These are phyloP conservation scores for Drosophila neotestacea DNA, from an alignment of 2,888 invertebrate genomes.

Conservation along the genomic window DNA sequence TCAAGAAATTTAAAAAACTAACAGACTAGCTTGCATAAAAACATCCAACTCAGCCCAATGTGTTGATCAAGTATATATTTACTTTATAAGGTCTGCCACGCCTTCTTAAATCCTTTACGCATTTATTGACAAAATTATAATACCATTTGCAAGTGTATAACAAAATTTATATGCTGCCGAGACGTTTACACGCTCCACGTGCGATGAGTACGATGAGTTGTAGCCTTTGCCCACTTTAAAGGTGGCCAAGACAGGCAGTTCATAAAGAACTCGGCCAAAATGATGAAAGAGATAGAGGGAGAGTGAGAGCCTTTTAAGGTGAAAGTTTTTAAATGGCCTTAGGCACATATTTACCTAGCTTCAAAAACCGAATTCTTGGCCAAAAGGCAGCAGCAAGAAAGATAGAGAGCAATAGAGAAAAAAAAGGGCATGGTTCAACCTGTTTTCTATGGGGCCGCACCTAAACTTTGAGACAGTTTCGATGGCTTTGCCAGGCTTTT, in stretches of 20 bases:
- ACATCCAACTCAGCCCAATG: background rate
- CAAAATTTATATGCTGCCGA: conserved; percentile 56
- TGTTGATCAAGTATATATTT: background rate
- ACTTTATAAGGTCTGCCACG: no score
- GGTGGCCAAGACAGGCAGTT: conserved; percentile 55
- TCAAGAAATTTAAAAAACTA: no score
- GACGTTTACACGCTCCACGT: conserved; percentile 46
- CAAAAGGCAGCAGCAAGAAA: conserved; percentile 22
- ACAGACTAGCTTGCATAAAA: no score
- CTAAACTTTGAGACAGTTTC: conserved; percentile 69
- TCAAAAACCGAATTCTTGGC: conserved; percentile 61
- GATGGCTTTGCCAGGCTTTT: conserved; percentile 43
- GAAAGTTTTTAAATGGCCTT: conserved; percentile 66
- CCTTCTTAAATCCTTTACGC: background rate
- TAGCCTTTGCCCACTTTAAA: conserved; percentile 61
- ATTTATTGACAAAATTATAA: background rate
- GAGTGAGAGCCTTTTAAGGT: conserved; percentile 42
- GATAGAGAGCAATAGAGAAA: background rate
- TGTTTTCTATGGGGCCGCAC: conserved; percentile 54
- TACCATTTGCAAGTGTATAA: conserved; percentile 1
- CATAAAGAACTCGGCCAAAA: conserved; percentile 33
- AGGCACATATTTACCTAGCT: conserved; percentile 78
- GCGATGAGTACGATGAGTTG: conserved; percentile 32
- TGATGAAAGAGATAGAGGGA: background rate
- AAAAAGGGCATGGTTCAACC: conserved; percentile 34